Percentiles rank a stretch among this genome's conserved stretches.
These are phyloP conservation scores for Dicerorhinus sumatrensis DNA, from an alignment of 2,113 vertebrate species.

Conservation along the genomic window DNA sequence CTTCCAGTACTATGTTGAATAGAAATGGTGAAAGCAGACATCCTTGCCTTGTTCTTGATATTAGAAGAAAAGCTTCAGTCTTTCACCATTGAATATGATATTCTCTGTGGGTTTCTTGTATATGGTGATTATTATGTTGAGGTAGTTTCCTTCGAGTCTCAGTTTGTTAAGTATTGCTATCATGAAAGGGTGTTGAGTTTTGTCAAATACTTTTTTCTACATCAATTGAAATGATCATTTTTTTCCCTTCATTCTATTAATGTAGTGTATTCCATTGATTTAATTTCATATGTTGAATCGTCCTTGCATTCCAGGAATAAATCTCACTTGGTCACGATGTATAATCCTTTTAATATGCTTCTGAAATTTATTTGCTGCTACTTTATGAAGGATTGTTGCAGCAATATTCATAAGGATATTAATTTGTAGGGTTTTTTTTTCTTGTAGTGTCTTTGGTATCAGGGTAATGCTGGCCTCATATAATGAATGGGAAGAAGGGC, in stretches of 20 bases:
- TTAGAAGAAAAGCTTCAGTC: not conserved
- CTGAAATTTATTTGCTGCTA: not conserved
- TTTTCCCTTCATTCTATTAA: not conserved
- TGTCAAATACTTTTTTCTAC: not conserved
- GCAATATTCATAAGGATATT: not conserved
- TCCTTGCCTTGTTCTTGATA: not conserved
- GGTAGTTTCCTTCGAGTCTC: not conserved
- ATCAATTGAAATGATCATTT: not conserved
- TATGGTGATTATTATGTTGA: not conserved
- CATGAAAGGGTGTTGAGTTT: not conserved
- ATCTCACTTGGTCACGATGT: not conserved
- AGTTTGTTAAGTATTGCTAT: not conserved
- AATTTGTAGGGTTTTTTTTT: not conserved
- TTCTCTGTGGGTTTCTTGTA: not conserved
- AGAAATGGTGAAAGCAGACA: not conserved
- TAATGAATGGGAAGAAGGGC: not conserved
- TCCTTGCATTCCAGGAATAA: not conserved
- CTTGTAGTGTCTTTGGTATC: not conserved
- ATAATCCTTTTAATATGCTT: not conserved
- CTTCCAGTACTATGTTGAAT: not conserved
- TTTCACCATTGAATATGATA: not conserved
- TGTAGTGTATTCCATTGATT: not conserved
- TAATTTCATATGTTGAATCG: not conserved
- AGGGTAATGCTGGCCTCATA: not conserved
- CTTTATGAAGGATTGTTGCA: not conserved